Evolutionary conservation across 2,797 vertebrate genomes (phyloP), one percentile per base, ranked within the genome.

Genomic region (Melanogrammus aeglefinus): DNA sequence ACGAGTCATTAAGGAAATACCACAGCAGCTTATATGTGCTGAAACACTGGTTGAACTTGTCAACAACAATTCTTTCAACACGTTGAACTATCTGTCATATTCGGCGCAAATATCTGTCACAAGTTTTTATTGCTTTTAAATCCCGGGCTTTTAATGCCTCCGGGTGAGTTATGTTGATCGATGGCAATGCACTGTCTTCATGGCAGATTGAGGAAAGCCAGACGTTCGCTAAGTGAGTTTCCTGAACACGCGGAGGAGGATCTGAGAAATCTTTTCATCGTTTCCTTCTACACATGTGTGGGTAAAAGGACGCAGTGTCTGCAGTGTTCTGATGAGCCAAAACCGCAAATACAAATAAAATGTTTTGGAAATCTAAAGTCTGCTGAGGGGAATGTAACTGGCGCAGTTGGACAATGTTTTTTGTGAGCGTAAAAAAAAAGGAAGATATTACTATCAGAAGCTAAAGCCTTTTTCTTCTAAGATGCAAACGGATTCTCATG

Each of bases 41-140:
- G 75, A 81, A 86, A 77, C 79, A 78, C 75, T 81, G 70, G 76
- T 71, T 31, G 83, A 86, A 87, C 75, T 75, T 72, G 79, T 84
- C 78, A 24, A 73, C n/a, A n/a, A 41, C 51, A n/a, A 47, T 51
- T 83, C 63, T 81, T 27, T 16, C 41, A 71, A 31, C 14, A 0
- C 14, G 31, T 47, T 51, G 24, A 85, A 72, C 66, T 31, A 44
- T 18, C 3, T 83, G 41, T 77, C 83, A 73, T 83, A 81, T 86
- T 79, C 79, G 86, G 80, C 76, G 82, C 63, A 80, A 78, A 8
- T 63, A 29, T 82, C 81, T 78, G 75, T 80, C 47, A 80, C 27
- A 76, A 3, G 7, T 72, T 80, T 74, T 66, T 71, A 29, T 71
- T 71, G 47, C 76, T 82, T 18, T 78, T 83, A 75, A 27, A 81